Conservation (phyloP, 2,113 vertebrate genomes). For the Myxocyprinus asiaticus region DNA sequence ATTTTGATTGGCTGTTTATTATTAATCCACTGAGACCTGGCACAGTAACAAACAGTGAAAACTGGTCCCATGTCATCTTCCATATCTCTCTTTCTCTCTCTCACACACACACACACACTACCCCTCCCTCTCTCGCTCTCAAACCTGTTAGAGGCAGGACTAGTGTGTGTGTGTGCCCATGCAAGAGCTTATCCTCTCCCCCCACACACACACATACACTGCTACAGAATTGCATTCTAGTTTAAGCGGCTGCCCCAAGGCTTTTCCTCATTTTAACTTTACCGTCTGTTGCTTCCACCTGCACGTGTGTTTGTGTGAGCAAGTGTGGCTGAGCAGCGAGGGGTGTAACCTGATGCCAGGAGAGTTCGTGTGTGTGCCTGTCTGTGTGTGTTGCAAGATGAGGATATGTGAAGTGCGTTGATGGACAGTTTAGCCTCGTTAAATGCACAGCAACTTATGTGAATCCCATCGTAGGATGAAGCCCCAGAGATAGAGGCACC, state of each 20-base stretch:
- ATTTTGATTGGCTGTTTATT: constrained; percentile 53
- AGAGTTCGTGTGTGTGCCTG: constrained; percentile 24
- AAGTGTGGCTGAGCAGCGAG: constrained; percentile 6
- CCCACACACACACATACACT: constrained; percentile 49
- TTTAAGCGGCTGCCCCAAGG: constrained; percentile 30
- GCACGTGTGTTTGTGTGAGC: not conserved
- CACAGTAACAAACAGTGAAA: not conserved
- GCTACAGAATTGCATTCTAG: constrained; percentile 57
- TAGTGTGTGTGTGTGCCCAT: constrained; percentile 21
- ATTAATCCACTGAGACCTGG: constrained; percentile 38
- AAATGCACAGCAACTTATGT: not conserved
- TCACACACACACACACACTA: no score
- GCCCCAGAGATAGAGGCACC: constrained; percentile 40
- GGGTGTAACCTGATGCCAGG: constrained; percentile 49
- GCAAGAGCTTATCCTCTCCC: constrained; percentile 62
- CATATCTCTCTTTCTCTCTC: not conserved
- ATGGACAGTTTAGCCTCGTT: constrained; percentile 29
- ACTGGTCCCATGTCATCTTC: not conserved
- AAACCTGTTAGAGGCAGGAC: constrained; percentile 13
- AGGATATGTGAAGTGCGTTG: constrained; percentile 38
- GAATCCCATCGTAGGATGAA: constrained; percentile 24
- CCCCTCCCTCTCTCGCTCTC: no score
- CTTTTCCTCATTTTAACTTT: constrained; percentile 45
- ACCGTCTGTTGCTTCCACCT: constrained; percentile 43
- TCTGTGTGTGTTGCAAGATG: constrained; percentile 39